Evolutionary conservation across 2,888 invertebrate species (phyloP).

Genomic region (Drosophila pseudotakahashii): DNA sequence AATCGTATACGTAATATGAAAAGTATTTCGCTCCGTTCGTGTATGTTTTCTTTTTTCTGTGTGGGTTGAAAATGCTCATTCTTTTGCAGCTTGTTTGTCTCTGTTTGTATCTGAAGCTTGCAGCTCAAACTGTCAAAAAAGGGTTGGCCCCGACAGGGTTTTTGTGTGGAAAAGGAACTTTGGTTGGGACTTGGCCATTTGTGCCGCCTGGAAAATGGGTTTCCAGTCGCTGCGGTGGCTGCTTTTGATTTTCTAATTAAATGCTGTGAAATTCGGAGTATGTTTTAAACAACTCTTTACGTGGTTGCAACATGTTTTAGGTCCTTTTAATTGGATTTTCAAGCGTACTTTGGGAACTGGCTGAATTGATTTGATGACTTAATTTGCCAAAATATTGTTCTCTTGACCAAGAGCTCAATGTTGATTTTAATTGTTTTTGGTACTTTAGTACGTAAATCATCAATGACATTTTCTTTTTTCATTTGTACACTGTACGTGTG

Average conservation of each 20-base stretch:
- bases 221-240: slow-evolving; percentile 4
- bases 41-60: slow-evolving; percentile 7
- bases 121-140: slow-evolving; percentile 48
- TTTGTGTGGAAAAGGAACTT: slow-evolving; percentile 24
- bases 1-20: slow-evolving; percentile 54
- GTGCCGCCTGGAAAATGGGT: slow-evolving; percentile 13
- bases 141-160: slow-evolving; percentile 31
- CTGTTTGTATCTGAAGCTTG: slow-evolving; percentile 32
- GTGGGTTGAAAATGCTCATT: slow-evolving; percentile 28
- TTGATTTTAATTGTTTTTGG: too few species aligned
- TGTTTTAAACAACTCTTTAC: slow-evolving; percentile 14
- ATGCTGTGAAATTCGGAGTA: slow-evolving; percentile 11
- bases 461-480: too few species aligned
- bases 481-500: too few species aligned
- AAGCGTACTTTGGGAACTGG: background rate
- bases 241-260: slow-evolving; percentile 43
- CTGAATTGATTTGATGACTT: too few species aligned
- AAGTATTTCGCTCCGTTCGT: slow-evolving; percentile 49
- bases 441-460: too few species aligned
- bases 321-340: slow-evolving; percentile 19
- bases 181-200: slow-evolving; percentile 33
- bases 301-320: slow-evolving; percentile 2
- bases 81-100: slow-evolving; percentile 38
- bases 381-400: background rate
- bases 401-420: too few species aligned